Evolutionary conservation across 1,140 invertebrate genomes (phyloP).

Genomic region (Pseudomyrmex cubaensis): DNA sequence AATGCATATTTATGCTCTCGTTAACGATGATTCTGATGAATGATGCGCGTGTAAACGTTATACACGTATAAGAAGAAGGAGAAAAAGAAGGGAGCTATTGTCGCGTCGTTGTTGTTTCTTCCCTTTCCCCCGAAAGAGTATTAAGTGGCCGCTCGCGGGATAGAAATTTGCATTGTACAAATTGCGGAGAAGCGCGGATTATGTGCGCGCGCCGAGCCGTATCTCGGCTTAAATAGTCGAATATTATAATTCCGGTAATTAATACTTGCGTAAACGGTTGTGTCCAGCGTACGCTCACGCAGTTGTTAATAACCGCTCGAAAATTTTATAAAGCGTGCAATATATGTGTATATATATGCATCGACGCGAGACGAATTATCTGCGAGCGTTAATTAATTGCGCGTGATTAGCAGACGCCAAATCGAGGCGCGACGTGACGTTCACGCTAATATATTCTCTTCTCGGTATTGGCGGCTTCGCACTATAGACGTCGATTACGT

Average conservation of each 20-base stretch:
- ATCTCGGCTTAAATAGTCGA: conserved; percentile 65
- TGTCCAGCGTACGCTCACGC: neutral
- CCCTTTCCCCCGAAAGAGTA: neutral
- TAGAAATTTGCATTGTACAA: conserved; percentile 49
- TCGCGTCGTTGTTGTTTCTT: conserved; percentile 7
- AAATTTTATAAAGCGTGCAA: conserved; percentile 31
- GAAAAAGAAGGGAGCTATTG: neutral
- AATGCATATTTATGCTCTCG: conserved; percentile 54
- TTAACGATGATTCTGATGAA: conserved; percentile 50
- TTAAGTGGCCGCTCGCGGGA: conserved; percentile 26
- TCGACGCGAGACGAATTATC: neutral
- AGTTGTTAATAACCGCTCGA: conserved; percentile 24
- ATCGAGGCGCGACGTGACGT: neutral
- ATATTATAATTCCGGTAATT: conserved; percentile 62
- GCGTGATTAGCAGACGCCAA: conserved; percentile 25
- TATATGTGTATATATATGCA: conserved; percentile 1
- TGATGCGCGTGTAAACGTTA: conserved; percentile 43
- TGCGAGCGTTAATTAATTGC: conserved; percentile 42
- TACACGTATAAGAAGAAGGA: neutral
- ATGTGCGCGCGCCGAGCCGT: conserved; percentile 46
- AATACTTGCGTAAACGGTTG: conserved; percentile 55
- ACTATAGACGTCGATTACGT: conserved; percentile 37
- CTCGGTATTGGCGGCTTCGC: neutral
- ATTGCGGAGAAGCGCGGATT: conserved; percentile 7
- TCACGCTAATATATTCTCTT: conserved; percentile 1